Evolutionary conservation across 2,113 vertebrate genomes (phyloP).

Genomic region (Saccopteryx bilineata): DNA sequence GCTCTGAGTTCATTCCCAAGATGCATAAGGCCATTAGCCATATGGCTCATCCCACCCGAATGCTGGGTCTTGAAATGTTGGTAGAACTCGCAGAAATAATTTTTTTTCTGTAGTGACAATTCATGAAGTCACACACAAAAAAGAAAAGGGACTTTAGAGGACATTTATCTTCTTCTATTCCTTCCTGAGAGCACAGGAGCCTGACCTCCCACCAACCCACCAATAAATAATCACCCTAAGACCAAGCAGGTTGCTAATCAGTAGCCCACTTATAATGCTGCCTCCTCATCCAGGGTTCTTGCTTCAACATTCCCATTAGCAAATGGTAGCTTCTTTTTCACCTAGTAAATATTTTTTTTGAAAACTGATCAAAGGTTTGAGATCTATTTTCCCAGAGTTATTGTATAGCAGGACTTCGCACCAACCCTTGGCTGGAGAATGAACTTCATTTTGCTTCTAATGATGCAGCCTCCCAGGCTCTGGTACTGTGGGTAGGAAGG

Average conservation of each 20-base stretch:
- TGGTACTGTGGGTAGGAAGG: not conserved
- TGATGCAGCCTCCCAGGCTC: not conserved
- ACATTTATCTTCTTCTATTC: not conserved
- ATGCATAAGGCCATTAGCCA: not conserved
- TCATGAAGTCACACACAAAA: not conserved
- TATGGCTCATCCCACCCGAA: not conserved
- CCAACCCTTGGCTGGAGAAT: not conserved
- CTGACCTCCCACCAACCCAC: fast-evolving
- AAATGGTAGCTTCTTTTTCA: conserved; percentile 3
- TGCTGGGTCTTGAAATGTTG: not conserved
- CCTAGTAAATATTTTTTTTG: not conserved
- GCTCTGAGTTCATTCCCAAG: not conserved
- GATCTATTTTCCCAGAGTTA: not conserved
- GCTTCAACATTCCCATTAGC: not conserved
- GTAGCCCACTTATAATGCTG: no score
- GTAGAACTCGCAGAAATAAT: not conserved
- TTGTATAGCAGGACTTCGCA: not conserved
- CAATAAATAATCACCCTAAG: not conserved
- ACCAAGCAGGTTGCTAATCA: not conserved
- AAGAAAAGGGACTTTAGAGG: not conserved
- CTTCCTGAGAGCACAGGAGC: not conserved
- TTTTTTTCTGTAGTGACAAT: not conserved
- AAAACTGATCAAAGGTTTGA: not conserved
- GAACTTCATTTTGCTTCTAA: not conserved
- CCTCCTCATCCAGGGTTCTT: not conserved